phyloP scores from a whole-genome alignment of 2,888 invertebrate genomes.

The Trissoscelio sp. region DNA sequence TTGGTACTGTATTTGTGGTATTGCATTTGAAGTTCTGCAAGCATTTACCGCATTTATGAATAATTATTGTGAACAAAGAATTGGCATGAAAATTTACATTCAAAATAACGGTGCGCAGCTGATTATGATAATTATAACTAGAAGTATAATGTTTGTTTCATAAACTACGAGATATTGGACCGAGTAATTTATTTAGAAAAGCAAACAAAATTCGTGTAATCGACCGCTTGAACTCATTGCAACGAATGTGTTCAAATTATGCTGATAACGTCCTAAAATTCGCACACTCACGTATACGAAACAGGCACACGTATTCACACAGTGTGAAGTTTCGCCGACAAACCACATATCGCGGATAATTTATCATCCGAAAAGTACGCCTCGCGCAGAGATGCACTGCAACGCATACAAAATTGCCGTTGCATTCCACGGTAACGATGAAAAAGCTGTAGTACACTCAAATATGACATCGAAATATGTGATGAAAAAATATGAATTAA shows the following conservation, averaged over 20 bases:
- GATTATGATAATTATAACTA: constrained; percentile 31
- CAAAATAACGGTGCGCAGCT: constrained; percentile 4
- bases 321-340: constrained; percentile 60
- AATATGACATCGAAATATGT: constrained; percentile 47
- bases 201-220: constrained; percentile 59
- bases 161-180: constrained; percentile 32
- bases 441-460: constrained; percentile 62
- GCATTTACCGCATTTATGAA: not conserved
- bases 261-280: constrained; percentile 64
- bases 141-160: constrained; percentile 35
- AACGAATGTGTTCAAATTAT: constrained; percentile 64
- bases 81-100: constrained; percentile 5
- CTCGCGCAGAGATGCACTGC: constrained; percentile 51
- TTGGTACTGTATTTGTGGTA: too few species aligned
- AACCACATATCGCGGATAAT: constrained; percentile 68
- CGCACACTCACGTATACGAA: constrained; percentile 9
- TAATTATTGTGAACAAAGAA: constrained; percentile 8
- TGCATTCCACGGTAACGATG: constrained; percentile 56
- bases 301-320: constrained; percentile 20
- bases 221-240: constrained; percentile 57
- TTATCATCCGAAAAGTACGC: constrained; percentile 68
- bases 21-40: too few species aligned
- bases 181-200: constrained; percentile 50
- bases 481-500: constrained; percentile 58
- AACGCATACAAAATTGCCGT: constrained; percentile 62